Evolutionary conservation across 2,113 vertebrate species (phyloP), one percentile per base, ranked within the genome.

Genomic region (Romanogobio albipinnatus): DNA sequence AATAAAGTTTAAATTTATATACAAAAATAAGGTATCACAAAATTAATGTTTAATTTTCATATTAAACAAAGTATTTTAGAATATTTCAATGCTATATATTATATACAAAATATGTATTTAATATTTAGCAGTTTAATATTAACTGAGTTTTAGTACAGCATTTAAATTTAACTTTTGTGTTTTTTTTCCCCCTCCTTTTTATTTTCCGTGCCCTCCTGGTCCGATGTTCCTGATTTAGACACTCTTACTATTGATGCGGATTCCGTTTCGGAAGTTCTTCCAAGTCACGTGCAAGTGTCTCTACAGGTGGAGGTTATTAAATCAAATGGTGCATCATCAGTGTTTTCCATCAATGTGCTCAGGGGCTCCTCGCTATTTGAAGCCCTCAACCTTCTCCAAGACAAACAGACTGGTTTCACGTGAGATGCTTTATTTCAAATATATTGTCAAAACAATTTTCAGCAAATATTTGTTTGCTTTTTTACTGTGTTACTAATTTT

Each of bases 221-320:
- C 64, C 88, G 68, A n/a, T 24, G 15, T 79, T 15, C 17, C 19
- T 81, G 58, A 26, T 58, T 0, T 92, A 97, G 98, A 92, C 87
- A 91, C 86, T 0, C 87, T 97, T 88, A 90, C 83, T 0, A 70
- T 93, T 73, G 92, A 91, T 68, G 19, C 90, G 2, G 15, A 22
- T 8, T 64, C 85, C 15, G 0, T n/a, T 59, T 58, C 71, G 5
- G 24, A 24, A 43, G 0, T 39, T 71, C 47, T 70, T 59, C 17
- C 5, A 71, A 5, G 4, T 0, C 7, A 14, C 5, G 74, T 76
- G 56, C 86, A 82, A 51, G 92, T 96, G 83, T 24, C 4, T 0
- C 87, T 98, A 86, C 56, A 4, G 1, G 91, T 99, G 87, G 87
- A 93, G 71, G 96, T 98, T 87, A 91, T 96, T 83, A 88, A 73